Base-by-base conservation (phyloP, 2,888 invertebrate species). In the Cataglyphis rosenhaueri region DNA sequence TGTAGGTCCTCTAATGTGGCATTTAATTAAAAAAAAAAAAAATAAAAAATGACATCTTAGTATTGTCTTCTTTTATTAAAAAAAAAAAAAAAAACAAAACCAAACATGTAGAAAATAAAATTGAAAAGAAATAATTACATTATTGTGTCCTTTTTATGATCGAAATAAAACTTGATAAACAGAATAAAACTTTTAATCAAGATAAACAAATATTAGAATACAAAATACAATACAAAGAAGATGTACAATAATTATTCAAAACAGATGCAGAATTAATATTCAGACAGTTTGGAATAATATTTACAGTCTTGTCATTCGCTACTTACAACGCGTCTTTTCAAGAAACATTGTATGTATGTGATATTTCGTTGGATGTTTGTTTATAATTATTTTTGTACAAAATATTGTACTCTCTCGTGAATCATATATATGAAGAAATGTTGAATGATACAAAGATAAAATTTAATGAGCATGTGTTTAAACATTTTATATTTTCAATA, bases 401-500 rank as follows among this genome's bases (percentile, higher is more conserved):
- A 15, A 76, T 10, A 18, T 44, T 68, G 8, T 44, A 41, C 1
- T 12, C 12, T 3, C 12, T 41, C 21, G 12, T 2, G 18, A 59
- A 59, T 78, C 8, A 21, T 21, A 21, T 9, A 59, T 21, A 44
- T 21, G 12, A 68, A 29, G 21, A 64, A 64, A 35, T 44, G 18
- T 2, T 6, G 29, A 25, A 35, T n/a, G 12, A 78, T 15, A 9
- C 21, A 0, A 65, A 59, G 32, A 10, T 44, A 59, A 59, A 59
- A 59, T 44, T 70, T 71, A 15, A 73, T 29, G 25, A 32, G 9
- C 12, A 15, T 35, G 6, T 44, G 25, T 21, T 59, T 79, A 44
- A 73, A 78, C 78, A 71, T 78, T 44, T 71, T 79, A 73, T 79
- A 44, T 79, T 71, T 44, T 79, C 25, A 18, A 44, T 73, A 70